Evolutionary conservation across 2,113 vertebrate species (phyloP).

Genomic region (Microcebus murinus): DNA sequence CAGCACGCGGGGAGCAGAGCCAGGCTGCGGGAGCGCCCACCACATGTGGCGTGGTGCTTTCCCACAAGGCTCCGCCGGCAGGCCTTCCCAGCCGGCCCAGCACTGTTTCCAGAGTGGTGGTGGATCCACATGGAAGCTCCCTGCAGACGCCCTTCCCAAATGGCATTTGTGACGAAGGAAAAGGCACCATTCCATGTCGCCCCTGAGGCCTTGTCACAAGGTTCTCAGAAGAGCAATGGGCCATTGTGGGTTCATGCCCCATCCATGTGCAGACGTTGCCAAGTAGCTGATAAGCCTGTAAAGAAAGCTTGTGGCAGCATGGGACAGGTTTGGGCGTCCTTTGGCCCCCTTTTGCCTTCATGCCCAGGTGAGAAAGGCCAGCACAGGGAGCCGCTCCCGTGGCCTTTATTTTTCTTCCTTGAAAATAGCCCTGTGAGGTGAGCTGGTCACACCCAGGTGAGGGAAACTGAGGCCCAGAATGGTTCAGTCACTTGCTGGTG

Average conservation of each 20-base stretch:
- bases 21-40: not conserved
- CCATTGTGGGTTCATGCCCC: rapidly evolving
- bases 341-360: rapidly evolving
- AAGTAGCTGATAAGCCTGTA: rapidly evolving
- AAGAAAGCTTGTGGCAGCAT: not conserved
- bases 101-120: not conserved
- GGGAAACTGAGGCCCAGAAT: not conserved
- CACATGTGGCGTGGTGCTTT: rapidly evolving
- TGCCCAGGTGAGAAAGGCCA: not conserved
- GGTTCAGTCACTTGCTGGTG: rapidly evolving
- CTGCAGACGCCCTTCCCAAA: not conserved
- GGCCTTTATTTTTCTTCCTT: not conserved
- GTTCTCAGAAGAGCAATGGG: not conserved
- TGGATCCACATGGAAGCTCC: not conserved
- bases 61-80: not conserved
- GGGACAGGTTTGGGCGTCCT: rapidly evolving
- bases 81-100: rapidly evolving
- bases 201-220: rapidly evolving
- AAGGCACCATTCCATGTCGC: rapidly evolving
- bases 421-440: rapidly evolving
- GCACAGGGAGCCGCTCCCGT: rapidly evolving
- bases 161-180: not conserved
- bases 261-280: too few relatives aligned
- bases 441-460: not conserved
- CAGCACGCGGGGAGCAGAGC: not conserved